These are phyloP conservation scores for Callospermophilus lateralis DNA, from an alignment of 2,113 vertebrate species.

Conservation along the genomic window DNA sequence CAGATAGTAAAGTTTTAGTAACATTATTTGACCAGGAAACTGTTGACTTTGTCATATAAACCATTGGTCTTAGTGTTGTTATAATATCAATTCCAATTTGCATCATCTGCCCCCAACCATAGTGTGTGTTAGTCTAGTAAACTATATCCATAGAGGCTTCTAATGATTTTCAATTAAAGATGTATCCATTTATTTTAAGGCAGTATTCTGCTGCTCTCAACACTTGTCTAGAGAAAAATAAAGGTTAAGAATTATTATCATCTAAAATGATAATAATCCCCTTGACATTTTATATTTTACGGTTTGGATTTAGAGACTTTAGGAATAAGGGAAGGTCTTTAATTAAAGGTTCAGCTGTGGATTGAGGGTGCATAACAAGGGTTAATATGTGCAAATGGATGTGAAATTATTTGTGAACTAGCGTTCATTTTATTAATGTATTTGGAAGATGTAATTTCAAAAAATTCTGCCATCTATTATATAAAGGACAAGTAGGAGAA, in stretches of 20 bases:
- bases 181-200: slow-evolving; percentile 37
- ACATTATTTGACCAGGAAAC: slow-evolving; percentile 1
- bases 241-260: slow-evolving; percentile 3
- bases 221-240: slow-evolving; percentile 15
- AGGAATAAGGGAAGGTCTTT: not conserved
- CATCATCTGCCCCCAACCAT: not conserved
- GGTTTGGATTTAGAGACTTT: not conserved
- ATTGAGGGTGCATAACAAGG: not conserved
- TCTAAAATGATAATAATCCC: not conserved
- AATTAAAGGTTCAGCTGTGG: not conserved
- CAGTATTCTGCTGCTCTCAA: not conserved
- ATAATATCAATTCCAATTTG: not conserved
- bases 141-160: not conserved
- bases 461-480: not conserved
- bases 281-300: not conserved
- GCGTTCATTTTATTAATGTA: not conserved
- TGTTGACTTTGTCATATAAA: not conserved
- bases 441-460: not conserved
- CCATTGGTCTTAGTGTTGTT: slow-evolving; percentile 13
- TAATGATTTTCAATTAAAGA: not conserved
- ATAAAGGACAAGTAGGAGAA: not conserved
- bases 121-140: not conserved
- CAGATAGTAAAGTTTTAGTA: slow-evolving; percentile 41
- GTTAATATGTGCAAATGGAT: not conserved
- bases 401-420: slow-evolving; percentile 31